phyloP scores from a whole-genome alignment of 2,888 invertebrate genomes.

The Abscondita cerata region DNA sequence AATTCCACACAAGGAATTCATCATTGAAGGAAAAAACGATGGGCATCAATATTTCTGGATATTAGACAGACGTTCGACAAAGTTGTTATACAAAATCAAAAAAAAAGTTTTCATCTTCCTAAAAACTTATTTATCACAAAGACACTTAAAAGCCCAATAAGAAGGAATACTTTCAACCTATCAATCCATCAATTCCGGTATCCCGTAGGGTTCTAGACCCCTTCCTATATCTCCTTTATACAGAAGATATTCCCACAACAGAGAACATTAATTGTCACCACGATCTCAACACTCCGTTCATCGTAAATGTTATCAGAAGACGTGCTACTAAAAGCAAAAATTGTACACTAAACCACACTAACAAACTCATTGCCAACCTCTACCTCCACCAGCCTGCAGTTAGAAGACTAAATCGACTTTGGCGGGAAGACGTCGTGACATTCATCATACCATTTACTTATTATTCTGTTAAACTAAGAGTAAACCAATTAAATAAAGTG shows the following conservation, averaged over 20 bases:
- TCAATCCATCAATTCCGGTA: neutral
- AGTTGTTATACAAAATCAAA: too few species aligned
- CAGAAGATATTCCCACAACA: slow-evolving; percentile 3
- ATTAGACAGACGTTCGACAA: too few species aligned
- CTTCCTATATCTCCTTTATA: neutral
- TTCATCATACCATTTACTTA: too few species aligned
- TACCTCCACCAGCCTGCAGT: neutral
- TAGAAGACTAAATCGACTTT: slow-evolving; percentile 10
- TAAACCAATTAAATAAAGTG: too few species aligned
- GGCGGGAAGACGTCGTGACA: slow-evolving; percentile 14
- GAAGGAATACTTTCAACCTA: neutral
- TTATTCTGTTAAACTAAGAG: too few species aligned
- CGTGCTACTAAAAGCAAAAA: neutral
- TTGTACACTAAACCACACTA: slow-evolving; percentile 6
- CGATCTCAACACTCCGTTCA: slow-evolving; percentile 1
- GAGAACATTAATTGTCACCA: slow-evolving; percentile 7
- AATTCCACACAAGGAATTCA: too few species aligned
- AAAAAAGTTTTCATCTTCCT: too few species aligned
- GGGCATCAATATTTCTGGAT: too few species aligned
- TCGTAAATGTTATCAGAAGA: neutral
- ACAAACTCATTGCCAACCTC: slow-evolving; percentile 3
- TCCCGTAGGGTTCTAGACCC: slow-evolving; percentile 3
- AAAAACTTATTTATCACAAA: neutral
- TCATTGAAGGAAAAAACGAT: too few species aligned
- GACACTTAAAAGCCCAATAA: neutral